Base-by-base conservation (phyloP, 2,797 vertebrate genomes). In the Takifugu rubripes region DNA sequence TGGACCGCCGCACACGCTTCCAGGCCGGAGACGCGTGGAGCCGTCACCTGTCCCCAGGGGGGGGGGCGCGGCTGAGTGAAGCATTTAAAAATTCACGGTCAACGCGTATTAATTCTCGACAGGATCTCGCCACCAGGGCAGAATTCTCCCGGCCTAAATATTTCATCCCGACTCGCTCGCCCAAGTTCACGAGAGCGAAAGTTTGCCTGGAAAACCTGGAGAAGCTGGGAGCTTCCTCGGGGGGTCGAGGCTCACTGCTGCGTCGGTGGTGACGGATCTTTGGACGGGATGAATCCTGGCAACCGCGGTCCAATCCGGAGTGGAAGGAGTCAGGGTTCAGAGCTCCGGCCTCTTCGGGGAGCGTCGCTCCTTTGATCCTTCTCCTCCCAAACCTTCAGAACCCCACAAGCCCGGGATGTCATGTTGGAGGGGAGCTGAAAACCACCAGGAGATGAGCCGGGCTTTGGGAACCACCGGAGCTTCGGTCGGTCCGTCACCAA, bases 51-150 rank as follows among this genome's bases (percentile, higher is more conserved):
- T 64, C 74, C 62, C 77, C 29, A 21, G 75, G 27, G 75, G 27
- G 75, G 65, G 64, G 54, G 44, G 55, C 59, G 49, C 72, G 40
- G 56, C 70, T 16, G 56, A 74, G 53, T 70, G 54, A 62, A 24
- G 26, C 61, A 27, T 54, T 83, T 53, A 82, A 88, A 87, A 75
- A 86, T 86, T 73, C 43, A 82, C 64, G 43, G 42, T 61, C 63
- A 49, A 77, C 78, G 73, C 64, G 74, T 73, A 83, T 88, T 86
- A 82, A 85, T 63, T 26, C 7, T 73, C 78, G 84, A 64, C 67
- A 29, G 44, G 9, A 77, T 65, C 64, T 78, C 66, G 51, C 75
- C 61, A 61, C 70, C 72, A 79, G 75, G 68, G 75, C 71, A 55
- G 75, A 76, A 79, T 57, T 57, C 53, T 67, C 71, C 58, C 58